Base-by-base conservation (phyloP, 2,797 vertebrate species). In the Etheostoma nigrum region DNA sequence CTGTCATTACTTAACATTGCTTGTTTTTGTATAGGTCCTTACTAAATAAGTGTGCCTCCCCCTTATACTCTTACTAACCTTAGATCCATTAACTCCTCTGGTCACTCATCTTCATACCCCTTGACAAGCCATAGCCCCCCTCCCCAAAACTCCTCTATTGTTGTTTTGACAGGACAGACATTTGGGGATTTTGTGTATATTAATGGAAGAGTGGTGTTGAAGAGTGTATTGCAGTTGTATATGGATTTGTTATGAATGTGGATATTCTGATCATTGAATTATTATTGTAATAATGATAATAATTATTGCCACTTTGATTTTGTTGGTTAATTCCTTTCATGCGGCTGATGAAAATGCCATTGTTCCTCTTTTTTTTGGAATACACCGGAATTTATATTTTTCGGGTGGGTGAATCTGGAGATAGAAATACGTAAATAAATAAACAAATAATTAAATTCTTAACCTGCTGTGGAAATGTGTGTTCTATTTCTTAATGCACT, bases 171-270 rank as follows among this genome's bases (percentile, higher is more conserved):
- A 93, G 93, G 94, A 95, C 93, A 95, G 91, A 95, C 84, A 92
- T 95, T 95, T 95, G 93, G 93, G 93, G 92, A 94, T 93, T 93
- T 92, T 94, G 88, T 94, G 94, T 94, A 95, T 96, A 95, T 95
- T 94, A 94, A 94, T 95, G 93, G 91, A 95, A 95, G 95, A 95
- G 94, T 96, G 95, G 75, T 94, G 92, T 94, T 94, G 93, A 93
- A 91, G 94, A 94, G 94, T 95, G 94, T 95, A 92, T 95, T 95
- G 91, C 94, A 91, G 89, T 95, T 94, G 93, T 95, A 94, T 93
- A 95, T 95, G 92, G 93, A 94, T 94, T 94, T 95, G 94, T 95
- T 95, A 95, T 95, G 95, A 95, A 95, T 96, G 95, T 96, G 94
- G 92, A 94, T 95, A 95, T 95, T 95, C 94, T 94, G 93, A 93